A percentile compares a stretch with the other conserved stretches of the same genome.
These are phyloP conservation scores for Meloe dianella DNA, from an alignment of 2,888 invertebrate species.

Conservation along the genomic window DNA sequence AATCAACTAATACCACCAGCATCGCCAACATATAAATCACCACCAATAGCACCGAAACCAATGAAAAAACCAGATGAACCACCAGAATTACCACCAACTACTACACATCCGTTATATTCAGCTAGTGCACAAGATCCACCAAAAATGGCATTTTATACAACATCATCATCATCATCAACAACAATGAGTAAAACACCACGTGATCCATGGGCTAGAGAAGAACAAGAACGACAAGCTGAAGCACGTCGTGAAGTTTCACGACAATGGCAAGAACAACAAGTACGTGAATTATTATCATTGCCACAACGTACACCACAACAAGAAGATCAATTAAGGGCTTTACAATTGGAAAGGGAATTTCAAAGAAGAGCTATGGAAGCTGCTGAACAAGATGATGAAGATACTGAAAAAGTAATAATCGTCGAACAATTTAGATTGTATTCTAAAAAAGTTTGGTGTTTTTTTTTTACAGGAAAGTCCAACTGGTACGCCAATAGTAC, in stretches of 20 bases:
- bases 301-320: slow-evolving; percentile 77
- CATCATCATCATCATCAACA: slow-evolving; percentile 53
- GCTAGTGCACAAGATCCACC: slow-evolving; percentile 78
- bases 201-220: slow-evolving; percentile 94
- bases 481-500: slow-evolving; percentile 54
- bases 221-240: slow-evolving; percentile 79
- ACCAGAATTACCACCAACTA: slow-evolving; percentile 74
- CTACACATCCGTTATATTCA: slow-evolving; percentile 75
- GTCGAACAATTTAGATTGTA: neutral
- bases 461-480: slow-evolving; percentile 51
- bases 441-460: too few relatives aligned
- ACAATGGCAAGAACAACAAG: slow-evolving; percentile 86
- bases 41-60: slow-evolving; percentile 67
- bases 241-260: slow-evolving; percentile 76
- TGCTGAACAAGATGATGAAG: slow-evolving; percentile 73
- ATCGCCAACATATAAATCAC: slow-evolving; percentile 56
- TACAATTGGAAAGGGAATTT: slow-evolving; percentile 92
- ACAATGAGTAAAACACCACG: slow-evolving; percentile 56
- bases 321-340: slow-evolving; percentile 85
- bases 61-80: slow-evolving; percentile 47
- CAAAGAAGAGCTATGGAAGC: slow-evolving; percentile 87
- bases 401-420: slow-evolving; percentile 66
- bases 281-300: slow-evolving; percentile 75
- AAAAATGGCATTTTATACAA: slow-evolving; percentile 73
- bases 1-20: slow-evolving; percentile 45